Evolutionary conservation across 2,113 vertebrate species (phyloP).

Genomic region (Pterocles gutturalis): DNA sequence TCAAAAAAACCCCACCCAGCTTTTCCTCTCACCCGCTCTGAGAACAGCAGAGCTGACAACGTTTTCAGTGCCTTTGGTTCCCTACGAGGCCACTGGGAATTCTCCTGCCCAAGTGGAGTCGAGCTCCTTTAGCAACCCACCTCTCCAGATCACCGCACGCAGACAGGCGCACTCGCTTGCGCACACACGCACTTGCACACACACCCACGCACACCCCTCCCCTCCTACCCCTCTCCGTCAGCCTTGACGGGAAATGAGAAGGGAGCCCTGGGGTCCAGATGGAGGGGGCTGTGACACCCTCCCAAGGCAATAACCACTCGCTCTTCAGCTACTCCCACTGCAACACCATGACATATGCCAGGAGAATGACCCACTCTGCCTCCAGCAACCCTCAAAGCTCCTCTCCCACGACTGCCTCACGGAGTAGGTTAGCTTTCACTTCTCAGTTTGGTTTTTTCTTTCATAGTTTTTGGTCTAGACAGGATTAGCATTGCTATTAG

Average conservation of each 20-base stretch:
- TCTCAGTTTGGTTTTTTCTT: conserved; percentile 72
- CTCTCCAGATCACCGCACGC: neutral
- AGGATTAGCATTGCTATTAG: conserved; percentile 80
- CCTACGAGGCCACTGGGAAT: conserved; percentile 59
- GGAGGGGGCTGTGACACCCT: neutral
- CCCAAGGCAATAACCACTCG: neutral
- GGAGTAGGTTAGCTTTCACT: conserved; percentile 62
- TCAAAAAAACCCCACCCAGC: conserved; percentile 3
- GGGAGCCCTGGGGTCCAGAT: neutral
- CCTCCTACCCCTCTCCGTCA: neutral
- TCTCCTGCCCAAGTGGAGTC: conserved; percentile 16
- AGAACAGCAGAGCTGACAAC: conserved; percentile 58
- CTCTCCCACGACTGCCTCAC: conserved; percentile 40
- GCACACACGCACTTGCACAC: conserved; percentile 10
- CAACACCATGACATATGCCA: neutral
- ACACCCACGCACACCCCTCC: neutral
- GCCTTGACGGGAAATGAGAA: neutral
- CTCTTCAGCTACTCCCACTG: neutral
- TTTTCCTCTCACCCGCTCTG: conserved; percentile 36
- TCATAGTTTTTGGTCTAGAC: conserved; percentile 86
- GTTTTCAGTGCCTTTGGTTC: conserved; percentile 72
- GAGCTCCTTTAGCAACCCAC: conserved; percentile 25
- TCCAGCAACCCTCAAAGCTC: neutral
- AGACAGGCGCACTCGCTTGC: neutral
- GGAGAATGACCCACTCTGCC: neutral